Base-by-base conservation (phyloP, 2,888 invertebrate genomes). In the Sphaerophoria taeniata region DNA sequence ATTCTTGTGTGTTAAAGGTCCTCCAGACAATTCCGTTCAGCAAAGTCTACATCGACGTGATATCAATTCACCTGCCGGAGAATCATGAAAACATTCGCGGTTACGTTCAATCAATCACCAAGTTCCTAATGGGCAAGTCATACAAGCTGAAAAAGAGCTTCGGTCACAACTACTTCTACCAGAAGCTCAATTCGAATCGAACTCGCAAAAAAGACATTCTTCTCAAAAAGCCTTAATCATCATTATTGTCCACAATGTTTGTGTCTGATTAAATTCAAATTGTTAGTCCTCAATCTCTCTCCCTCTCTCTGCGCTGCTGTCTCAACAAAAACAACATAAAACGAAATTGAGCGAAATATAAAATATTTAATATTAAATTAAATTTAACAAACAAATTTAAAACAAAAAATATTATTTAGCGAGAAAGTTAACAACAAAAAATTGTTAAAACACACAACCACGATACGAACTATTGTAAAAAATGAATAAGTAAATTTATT, bases 11-110 rank as follows among this genome's bases (percentile, higher is more conserved):
- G 16, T 73, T 88, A 43, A 72, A 92, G 92, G 91, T 92, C 76
- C 88, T 92, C 87, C 91, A 92, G 89, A 92, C 92, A 87, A 88
- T 92, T 88, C 92, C 92, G 80, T 92, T 92, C 86, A 89, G 91
- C 78, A 91, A 90, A 89, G 89, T 92, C 70, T 90, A 90, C 88
- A 92, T 92, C 87, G 90, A 90, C 85, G 89, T 92, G 67, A 92
- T 92, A 89, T 91, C 92, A 85, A 91, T 92, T 88, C 92, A 92
- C 88, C 88, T 92, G 88, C 89, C 90, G 87, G 91, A 91, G 82
- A 89, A 90, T 88, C 90, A 91, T 75, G 91, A 91, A 78, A 88
- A 87, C 83, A 88, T 90, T 75, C 89, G 89, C 76, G 88, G 89
- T 83, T 92, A 92, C 85, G 89, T 92, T 88, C 90, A 91, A 89